Evolutionary conservation across 2,113 vertebrate genomes (phyloP).

Genomic region (Salminus brasiliensis): DNA sequence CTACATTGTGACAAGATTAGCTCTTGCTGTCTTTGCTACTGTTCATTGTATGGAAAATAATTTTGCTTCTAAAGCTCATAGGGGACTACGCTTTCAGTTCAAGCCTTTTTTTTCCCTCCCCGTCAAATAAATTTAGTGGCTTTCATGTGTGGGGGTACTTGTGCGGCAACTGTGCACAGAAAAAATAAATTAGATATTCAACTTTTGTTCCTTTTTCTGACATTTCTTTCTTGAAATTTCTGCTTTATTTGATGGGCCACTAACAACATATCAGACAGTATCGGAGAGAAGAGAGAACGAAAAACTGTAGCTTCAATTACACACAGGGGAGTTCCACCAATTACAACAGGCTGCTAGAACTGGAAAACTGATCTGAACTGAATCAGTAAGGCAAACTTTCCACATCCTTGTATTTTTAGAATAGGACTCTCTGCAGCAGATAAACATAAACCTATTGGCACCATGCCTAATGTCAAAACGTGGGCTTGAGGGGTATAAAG

Average conservation of each 20-base stretch:
- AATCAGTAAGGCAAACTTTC: background rate
- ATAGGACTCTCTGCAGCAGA: background rate
- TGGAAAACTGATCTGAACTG: background rate
- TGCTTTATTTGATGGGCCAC: background rate
- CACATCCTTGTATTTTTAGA: background rate
- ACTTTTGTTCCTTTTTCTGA: background rate
- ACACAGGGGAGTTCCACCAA: conserved; percentile 4
- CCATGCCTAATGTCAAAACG: too few species aligned
- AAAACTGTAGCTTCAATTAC: background rate
- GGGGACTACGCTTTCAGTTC: background rate
- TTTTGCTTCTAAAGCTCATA: background rate
- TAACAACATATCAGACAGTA: background rate
- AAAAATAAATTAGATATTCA: background rate
- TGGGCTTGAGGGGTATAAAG: too few species aligned
- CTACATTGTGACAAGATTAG: background rate
- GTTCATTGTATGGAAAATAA: background rate
- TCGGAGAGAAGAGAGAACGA: background rate
- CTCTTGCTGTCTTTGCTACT: background rate
- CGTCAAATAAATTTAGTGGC: background rate
- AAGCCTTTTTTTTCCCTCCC: too few species aligned
- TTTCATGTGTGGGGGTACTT: background rate
- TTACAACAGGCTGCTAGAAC: background rate
- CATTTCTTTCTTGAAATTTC: background rate
- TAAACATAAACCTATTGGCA: background rate
- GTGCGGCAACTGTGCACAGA: background rate